Evolutionary conservation across 2,113 vertebrate species (phyloP).

Genomic region (Silurus meridionalis): DNA sequence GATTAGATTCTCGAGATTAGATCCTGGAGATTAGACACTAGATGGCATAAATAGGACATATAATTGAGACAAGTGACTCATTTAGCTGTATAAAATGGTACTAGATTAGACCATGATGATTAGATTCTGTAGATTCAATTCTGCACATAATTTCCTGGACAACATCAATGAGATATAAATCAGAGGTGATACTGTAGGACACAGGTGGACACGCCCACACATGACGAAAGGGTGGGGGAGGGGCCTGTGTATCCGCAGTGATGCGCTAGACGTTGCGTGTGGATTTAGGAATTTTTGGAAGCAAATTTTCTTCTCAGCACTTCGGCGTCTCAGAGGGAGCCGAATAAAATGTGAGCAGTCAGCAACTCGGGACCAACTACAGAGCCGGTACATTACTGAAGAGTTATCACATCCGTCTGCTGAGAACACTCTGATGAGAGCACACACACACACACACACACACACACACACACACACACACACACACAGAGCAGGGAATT

Average conservation of each 20-base stretch:
- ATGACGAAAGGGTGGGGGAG: not conserved
- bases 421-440: not conserved
- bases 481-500: not conserved
- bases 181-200: not conserved
- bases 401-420: constrained; percentile 56
- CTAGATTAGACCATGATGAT: too few relatives aligned
- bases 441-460: not conserved
- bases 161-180: too few relatives aligned
- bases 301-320: constrained; percentile 51
- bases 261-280: not conserved
- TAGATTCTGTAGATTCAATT: too few relatives aligned
- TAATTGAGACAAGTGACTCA: not conserved
- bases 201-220: not conserved
- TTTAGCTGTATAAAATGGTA: not conserved
- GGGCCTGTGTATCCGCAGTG: not conserved
- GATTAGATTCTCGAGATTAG: not conserved
- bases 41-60: not conserved
- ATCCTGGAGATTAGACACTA: not conserved
- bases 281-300: constrained; percentile 46
- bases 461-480: not conserved
- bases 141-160: too few relatives aligned
- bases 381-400: constrained; percentile 25
- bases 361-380: constrained; percentile 54
- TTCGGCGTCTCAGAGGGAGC: constrained; percentile 49
- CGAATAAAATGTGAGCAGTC: constrained; percentile 53